These are phyloP conservation scores for Euzetes globulus DNA, from an alignment of 2,888 invertebrate species.

Conservation along the genomic window DNA sequence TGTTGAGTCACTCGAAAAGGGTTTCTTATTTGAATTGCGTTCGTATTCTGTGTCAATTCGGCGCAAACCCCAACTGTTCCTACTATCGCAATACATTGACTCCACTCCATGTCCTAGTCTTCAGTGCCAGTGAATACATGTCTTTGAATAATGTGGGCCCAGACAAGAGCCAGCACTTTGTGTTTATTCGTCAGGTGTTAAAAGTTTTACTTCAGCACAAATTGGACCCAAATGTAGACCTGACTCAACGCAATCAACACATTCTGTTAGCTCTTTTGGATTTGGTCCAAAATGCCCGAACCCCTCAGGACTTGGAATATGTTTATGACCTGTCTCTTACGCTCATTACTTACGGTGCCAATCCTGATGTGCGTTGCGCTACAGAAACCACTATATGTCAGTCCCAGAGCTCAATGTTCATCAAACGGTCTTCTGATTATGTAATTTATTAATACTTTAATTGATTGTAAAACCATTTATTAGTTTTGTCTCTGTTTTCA, in stretches of 20 bases:
- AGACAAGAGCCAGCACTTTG: constrained; percentile 55
- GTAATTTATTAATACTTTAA: constrained; percentile 37
- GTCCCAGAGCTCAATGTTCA: constrained; percentile 52
- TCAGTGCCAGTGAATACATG: constrained; percentile 63
- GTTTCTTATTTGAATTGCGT: constrained; percentile 65
- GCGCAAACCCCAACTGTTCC: constrained; percentile 66
- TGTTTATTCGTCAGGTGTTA: constrained; percentile 63
- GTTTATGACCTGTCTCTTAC: constrained; percentile 63
- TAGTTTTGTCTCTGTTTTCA: too few species aligned
- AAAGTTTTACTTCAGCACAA: constrained; percentile 60
- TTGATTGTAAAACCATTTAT: not conserved
- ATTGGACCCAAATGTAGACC: constrained; percentile 54
- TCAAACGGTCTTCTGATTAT: constrained; percentile 56
- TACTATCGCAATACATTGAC: constrained; percentile 55
- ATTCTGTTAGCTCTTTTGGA: constrained; percentile 59
- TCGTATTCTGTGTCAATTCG: constrained; percentile 59
- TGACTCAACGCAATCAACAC: constrained; percentile 59
- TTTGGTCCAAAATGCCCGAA: constrained; percentile 61
- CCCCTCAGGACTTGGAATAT: constrained; percentile 60
- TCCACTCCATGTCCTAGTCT: constrained; percentile 62
- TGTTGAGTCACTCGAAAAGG: constrained; percentile 66
- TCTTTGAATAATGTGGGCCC: constrained; percentile 56
- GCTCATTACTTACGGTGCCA: constrained; percentile 64
- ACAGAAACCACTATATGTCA: constrained; percentile 52
- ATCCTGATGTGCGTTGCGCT: constrained; percentile 60